phyloP scores from a whole-genome alignment of 2,888 invertebrate genomes.

The Volucella zonaria region DNA sequence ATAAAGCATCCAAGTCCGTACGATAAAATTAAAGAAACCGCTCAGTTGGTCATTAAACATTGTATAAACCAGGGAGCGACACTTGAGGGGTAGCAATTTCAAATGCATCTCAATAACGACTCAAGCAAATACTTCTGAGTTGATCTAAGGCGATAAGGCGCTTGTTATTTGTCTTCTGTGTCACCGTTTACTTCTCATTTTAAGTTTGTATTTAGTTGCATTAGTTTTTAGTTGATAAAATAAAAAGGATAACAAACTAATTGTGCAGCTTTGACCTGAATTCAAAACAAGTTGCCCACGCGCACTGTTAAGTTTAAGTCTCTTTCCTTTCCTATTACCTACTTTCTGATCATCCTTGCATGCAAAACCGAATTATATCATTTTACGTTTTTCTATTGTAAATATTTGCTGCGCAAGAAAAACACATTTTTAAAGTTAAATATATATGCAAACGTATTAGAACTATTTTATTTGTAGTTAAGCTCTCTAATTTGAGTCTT shows the following conservation, averaged over 20 bases:
- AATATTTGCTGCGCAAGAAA: slow-evolving; percentile 67
- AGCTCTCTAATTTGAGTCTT: background rate
- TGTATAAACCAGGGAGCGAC: slow-evolving; percentile 83
- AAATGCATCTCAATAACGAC: slow-evolving; percentile 38
- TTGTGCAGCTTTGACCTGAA: slow-evolving; percentile 46
- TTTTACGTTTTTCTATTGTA: slow-evolving; percentile 63
- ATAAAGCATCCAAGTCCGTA: slow-evolving; percentile 86
- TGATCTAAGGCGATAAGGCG: slow-evolving; percentile 43
- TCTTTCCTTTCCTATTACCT: background rate
- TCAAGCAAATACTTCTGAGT: slow-evolving; percentile 22
- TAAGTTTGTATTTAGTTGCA: slow-evolving; percentile 46
- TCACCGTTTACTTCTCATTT: slow-evolving; percentile 25
- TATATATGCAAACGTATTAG: slow-evolving; percentile 49
- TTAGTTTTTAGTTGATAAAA: slow-evolving; percentile 22
- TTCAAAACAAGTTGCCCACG: slow-evolving; percentile 11
- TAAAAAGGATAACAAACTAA: slow-evolving; percentile 4
- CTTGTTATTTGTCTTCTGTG: slow-evolving; percentile 34
- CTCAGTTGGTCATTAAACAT: slow-evolving; percentile 87
- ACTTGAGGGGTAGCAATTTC: slow-evolving; percentile 79
- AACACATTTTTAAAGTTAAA: slow-evolving; percentile 8
- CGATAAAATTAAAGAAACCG: slow-evolving; percentile 87
- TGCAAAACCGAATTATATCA: slow-evolving; percentile 37
- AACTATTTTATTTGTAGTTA: slow-evolving; percentile 59
- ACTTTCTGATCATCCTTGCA: background rate
- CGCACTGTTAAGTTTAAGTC: slow-evolving; percentile 32